These are phyloP conservation scores for Riptortus pedestris DNA, from an alignment of 1,140 invertebrate genomes.

Conservation along the genomic window DNA sequence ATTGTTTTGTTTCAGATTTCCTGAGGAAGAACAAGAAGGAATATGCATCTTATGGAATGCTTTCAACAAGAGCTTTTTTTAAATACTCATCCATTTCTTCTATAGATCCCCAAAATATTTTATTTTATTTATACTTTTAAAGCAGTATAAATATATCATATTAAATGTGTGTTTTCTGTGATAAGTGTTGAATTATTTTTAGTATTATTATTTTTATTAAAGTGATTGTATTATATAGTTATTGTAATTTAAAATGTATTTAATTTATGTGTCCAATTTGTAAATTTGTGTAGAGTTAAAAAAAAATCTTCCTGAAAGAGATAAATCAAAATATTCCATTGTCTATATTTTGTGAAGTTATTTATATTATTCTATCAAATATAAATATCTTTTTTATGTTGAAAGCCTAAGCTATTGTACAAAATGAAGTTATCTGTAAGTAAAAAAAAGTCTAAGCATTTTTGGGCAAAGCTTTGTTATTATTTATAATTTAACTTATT, in stretches of 20 bases:
- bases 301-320: constrained; percentile 29
- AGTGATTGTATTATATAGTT: constrained; percentile 30
- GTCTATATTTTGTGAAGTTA: constrained; percentile 30
- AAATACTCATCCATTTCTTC: constrained; percentile 18
- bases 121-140: constrained; percentile 20
- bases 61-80: constrained; percentile 20
- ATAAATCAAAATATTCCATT: constrained; percentile 30
- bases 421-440: neutral
- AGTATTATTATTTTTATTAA: constrained; percentile 24
- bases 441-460: neutral
- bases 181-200: constrained; percentile 31
- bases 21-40: neutral
- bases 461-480: constrained; percentile 3
- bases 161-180: constrained; percentile 31
- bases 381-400: constrained; percentile 6
- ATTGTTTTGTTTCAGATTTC: neutral
- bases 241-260: constrained; percentile 27
- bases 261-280: constrained; percentile 27
- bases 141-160: constrained; percentile 16
- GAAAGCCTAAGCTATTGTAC: constrained; percentile 13
- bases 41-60: constrained; percentile 12
- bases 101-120: constrained; percentile 10
- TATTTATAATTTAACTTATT: neutral
- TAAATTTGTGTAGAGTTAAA: constrained; percentile 31
- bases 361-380: constrained; percentile 26